Evolutionary conservation across 2,888 invertebrate species (phyloP), one percentile per base, ranked within the genome.

Genomic region (Tenthredo amoena): DNA sequence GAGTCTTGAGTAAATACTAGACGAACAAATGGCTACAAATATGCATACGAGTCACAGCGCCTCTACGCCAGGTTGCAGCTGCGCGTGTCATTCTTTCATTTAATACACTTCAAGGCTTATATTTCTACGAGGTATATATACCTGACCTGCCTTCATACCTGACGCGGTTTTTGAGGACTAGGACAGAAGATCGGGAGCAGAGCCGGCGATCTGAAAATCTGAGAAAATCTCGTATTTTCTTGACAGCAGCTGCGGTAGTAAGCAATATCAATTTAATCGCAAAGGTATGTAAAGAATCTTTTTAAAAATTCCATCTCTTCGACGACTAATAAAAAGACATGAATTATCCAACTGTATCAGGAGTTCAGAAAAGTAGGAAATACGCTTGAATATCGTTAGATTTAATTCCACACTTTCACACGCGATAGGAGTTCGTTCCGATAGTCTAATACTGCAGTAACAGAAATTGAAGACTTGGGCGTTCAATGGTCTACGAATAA

Each of bases 21-120:
- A 72, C 76, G 89, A 90, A 90, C 89, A 90, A 90, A 90, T 90
- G 90, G 89, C 86, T 87, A 90, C 89, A 90, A 90, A 90, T 90
- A 90, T 89, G 87, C 87, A 86, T 87, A 88, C 86, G 84, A 88
- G 88, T 87, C 88, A 85, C 79, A 88, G 72, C 72, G 84, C 47
- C 77, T 62, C 77, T 65, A 43, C 68, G 43, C 37, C 65, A 65
- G 68, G 58, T 34, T 79, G 86, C 88, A 88, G 87, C 88, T 88
- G 89, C 83, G 37, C 34, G 43, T 84, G 40, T 68, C 83, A 58
- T 37, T 85, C 86, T 81, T 81, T 40, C 81, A 40, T 50, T 62
- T 81, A 62, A 81, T 62, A 62, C 40, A 81, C 37, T 58, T n/a
- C 37, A 10, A n/a, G 34, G 47, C n/a, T 55, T 55, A 21, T 58